A percentile compares a stretch with the other conserved stretches of the same genome.
Conservation (phyloP, 1,140 invertebrate genomes). For the Drosophila oshimai region DNA sequence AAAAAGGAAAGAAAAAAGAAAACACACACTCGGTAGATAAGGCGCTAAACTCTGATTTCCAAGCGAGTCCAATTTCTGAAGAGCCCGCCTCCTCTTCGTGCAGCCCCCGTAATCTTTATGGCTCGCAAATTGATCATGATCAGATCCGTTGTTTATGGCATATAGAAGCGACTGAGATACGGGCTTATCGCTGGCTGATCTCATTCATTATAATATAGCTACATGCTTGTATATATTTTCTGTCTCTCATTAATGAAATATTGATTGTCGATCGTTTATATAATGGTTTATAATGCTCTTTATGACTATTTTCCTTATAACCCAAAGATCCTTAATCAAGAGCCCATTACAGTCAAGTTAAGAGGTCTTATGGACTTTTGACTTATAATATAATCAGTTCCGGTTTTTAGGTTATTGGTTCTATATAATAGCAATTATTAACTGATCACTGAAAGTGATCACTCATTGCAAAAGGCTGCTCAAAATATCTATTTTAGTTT, state of each 20-base stretch:
- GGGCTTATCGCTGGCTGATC: slow-evolving; percentile 21
- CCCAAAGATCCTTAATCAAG: too few species aligned
- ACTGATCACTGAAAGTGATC: background rate
- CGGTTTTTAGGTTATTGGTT: background rate
- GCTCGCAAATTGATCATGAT: slow-evolving; percentile 28
- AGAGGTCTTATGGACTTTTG: too few species aligned
- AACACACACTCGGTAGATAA: slow-evolving; percentile 21
- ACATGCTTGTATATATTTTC: background rate
- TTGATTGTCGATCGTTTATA: slow-evolving; percentile 7
- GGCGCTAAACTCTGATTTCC: slow-evolving; percentile 22
- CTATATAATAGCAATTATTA: background rate
- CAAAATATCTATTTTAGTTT: background rate
- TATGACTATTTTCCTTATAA: background rate
- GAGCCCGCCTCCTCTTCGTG: background rate
- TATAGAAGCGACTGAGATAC: background rate
- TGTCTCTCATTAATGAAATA: slow-evolving; percentile 29
- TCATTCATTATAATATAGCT: slow-evolving; percentile 41
- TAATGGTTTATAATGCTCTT: background rate
- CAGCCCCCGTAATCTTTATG: slow-evolving; percentile 4
- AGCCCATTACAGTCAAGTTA: too few species aligned
- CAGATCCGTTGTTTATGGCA: background rate
- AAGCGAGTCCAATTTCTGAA: background rate
- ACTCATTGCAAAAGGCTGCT: background rate
- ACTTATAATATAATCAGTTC: background rate
- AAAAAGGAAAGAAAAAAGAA: background rate